These are phyloP conservation scores for Synergus japonicus DNA, from an alignment of 2,888 invertebrate species.

Conservation along the genomic window DNA sequence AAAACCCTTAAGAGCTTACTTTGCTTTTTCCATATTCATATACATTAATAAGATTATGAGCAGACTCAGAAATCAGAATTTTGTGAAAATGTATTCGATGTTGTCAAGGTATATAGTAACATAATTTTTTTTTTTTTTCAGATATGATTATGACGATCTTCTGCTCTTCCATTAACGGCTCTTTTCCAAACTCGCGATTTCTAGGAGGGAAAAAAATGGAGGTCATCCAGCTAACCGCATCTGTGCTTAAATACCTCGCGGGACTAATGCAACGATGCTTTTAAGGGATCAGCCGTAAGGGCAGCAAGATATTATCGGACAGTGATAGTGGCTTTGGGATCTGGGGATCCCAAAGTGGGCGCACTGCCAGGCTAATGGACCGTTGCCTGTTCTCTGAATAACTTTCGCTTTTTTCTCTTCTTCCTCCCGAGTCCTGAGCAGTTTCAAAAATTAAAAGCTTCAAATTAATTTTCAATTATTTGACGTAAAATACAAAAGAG, in stretches of 20 bases:
- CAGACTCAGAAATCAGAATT: too few relatives aligned
- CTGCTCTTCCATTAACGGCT: constrained; percentile 11
- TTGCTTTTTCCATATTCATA: not conserved
- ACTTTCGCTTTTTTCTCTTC: not conserved
- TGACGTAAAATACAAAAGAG: too few relatives aligned
- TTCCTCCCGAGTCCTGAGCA: not conserved
- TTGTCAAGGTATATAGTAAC: not conserved
- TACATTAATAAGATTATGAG: too few relatives aligned
- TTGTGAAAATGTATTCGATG: too few relatives aligned
- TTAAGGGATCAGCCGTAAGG: constrained; percentile 62
- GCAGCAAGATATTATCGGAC: constrained; percentile 62
- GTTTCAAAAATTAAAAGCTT: not conserved
- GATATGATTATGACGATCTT: not conserved
- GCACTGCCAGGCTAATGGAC: not conserved
- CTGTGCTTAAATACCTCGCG: constrained; percentile 52
- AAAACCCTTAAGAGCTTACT: not conserved
- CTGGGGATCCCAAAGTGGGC: not conserved
- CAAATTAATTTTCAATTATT: not conserved
- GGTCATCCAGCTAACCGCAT: constrained; percentile 3
- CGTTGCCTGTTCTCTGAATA: not conserved
- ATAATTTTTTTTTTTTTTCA: not conserved
- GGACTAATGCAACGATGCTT: constrained; percentile 61
- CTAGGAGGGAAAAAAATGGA: not conserved
- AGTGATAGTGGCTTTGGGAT: constrained; percentile 50
- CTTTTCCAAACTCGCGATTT: not conserved